Evolutionary conservation across 2,888 invertebrate genomes (phyloP), one percentile per base, ranked within the genome.

Genomic region (Cremastobaeus sp.): DNA sequence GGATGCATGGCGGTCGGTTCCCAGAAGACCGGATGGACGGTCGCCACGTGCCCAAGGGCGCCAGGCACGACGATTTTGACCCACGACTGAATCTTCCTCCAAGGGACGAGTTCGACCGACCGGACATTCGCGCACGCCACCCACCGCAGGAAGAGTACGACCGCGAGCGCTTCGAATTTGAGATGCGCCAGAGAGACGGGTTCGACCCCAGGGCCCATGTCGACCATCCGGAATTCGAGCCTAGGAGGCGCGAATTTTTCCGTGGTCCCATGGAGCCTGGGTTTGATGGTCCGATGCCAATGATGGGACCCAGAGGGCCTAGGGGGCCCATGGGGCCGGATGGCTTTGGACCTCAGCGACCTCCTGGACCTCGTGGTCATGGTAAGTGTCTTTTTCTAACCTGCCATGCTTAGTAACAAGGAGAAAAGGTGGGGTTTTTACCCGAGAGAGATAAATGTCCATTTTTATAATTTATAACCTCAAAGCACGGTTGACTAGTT

Each of bases 221-320:
- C 6, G 88, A 88, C 52, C 85, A 83, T 60, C 83, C 86, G 0
- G 87, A 88, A 3, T 88, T 85, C 55, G 88, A 88, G 74, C 83
- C 83, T 3, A 60, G 78, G 34, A 80, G 85, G 45, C 82, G 88
- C 66, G 88, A 88, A 6, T 87, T 84, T 66, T 88, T 87, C 71
- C 84, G 83, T 45, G 82, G 81, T 17, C 83, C 84, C 1, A 83
- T 86, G 73, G 85, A 85, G 9, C 62, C 71, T 3, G 74, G 65
- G n/a, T 72, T 72, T 25, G 72, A 72, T 3, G 74, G 70, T 1
- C 76, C 76, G 0, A 59, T 71, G 39, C 60, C 68, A 5, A 85
- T 88, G 83, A 85, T 88, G 84, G 84, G 84, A n/a, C 82, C 82
- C 0, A 78, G 86, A 60, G 86, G 86, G 20, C 86, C 86, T 0